A percentile compares a stretch with the other conserved stretches of the same genome.
Conservation (phyloP, 2,888 invertebrate genomes). For the Fragum fragum region DNA sequence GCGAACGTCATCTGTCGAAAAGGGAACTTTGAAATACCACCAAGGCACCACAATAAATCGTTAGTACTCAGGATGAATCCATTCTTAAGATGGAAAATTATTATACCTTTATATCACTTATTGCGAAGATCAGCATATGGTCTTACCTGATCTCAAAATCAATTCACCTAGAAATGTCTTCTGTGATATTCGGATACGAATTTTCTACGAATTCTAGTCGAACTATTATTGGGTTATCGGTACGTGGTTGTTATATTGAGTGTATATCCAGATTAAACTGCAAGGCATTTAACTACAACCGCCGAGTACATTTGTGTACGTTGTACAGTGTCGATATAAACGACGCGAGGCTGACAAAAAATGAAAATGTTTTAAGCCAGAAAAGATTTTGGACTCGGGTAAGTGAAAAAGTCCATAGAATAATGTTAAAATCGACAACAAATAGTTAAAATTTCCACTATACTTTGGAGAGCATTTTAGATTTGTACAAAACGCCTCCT, state of each 20-base stretch:
- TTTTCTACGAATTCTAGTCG: background rate
- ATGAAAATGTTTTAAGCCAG: background rate
- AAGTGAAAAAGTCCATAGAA: too few species aligned
- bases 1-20: too few species aligned
- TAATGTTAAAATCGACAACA: too few species aligned
- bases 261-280: background rate
- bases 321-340: background rate
- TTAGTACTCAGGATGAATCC: too few species aligned
- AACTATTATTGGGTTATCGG: background rate
- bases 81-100: background rate
- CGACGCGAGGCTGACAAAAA: background rate
- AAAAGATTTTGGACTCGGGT: conserved; percentile 18
- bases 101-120: background rate
- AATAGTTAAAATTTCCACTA: too few species aligned
- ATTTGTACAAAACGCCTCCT: too few species aligned
- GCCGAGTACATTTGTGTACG: background rate
- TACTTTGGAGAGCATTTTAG: too few species aligned
- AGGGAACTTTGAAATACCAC: too few species aligned
- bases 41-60: background rate
- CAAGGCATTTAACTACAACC: background rate
- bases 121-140: background rate
- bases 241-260: background rate
- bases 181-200: background rate
- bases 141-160: background rate
- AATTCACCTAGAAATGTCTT: background rate